Base-by-base conservation (phyloP, 2,888 invertebrate genomes). In the Noctua fimbriata region DNA sequence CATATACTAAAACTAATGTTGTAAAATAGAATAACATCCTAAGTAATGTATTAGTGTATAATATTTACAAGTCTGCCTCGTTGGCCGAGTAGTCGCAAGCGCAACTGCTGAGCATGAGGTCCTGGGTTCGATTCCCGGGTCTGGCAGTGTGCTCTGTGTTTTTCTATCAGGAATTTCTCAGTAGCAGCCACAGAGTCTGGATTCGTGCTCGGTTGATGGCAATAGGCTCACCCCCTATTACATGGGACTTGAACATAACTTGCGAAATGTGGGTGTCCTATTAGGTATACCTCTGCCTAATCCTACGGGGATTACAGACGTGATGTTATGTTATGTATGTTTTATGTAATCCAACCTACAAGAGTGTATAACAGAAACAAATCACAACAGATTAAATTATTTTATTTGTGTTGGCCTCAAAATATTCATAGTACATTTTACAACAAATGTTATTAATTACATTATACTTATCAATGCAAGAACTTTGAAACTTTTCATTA, bases 381-480 rank as follows among this genome's bases (percentile, higher is more conserved):
- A 90, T 89, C 88, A 90, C 89, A 90, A 93, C 92, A 92, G 93
- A 91, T 95, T 95, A 93, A 94, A 93, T 94, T 94, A 94, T 90
- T 94, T 94, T 95, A 95, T 95, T 95, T 93, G 93, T 94, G 94
- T 96, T 96, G 96, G 96, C 96, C 93, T 96, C 95, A 95, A 95
- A 95, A 94, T 96, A 95, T 95, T 93, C 92, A 94, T 94, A 95
- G 91, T 95, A 95, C 94, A 96, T 95, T 96, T 96, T 95, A 96
- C 96, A 96, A 96, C 95, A 95, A 95, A 95, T 95, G 94, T 95
- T 94, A 93, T 92, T 92, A 93, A 91, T 91, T 93, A 92, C 90
- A 92, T 93, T 93, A 94, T 93, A 93, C 92, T 94, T 95, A 94
- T 94, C 92, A 94, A 95, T 94, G 95, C 93, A 93, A 95, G 93